phyloP scores from a whole-genome alignment of 2,113 vertebrate genomes.

The Dicerorhinus sumatrensis region DNA sequence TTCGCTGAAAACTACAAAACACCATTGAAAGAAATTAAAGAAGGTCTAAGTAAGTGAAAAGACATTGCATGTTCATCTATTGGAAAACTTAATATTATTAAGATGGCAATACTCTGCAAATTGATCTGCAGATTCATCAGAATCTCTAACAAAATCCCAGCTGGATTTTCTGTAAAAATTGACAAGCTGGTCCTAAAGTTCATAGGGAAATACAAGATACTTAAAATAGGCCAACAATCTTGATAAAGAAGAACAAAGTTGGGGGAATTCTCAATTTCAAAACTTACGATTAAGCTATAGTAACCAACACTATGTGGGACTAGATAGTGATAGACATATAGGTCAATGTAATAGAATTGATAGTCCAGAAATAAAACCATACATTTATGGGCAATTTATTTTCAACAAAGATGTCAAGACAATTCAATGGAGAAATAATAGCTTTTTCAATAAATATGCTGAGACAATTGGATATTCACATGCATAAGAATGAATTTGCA shows the following conservation, averaged over 20 bases:
- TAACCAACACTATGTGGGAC: neutral
- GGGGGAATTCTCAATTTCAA: neutral
- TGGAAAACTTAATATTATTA: neutral
- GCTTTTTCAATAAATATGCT: neutral
- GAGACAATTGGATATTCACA: neutral
- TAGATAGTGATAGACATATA: neutral
- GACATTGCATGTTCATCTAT: neutral
- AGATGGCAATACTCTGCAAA: neutral
- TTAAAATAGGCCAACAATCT: neutral
- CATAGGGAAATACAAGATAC: no score
- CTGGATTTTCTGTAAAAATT: no score
- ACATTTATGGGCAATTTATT: neutral
- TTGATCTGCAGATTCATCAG: no score
- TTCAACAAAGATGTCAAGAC: neutral
- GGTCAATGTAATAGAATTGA: neutral
- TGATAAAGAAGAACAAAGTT: neutral
- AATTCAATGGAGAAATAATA: neutral
- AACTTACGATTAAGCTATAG: neutral
- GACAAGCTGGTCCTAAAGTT: no score
- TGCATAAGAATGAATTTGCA: neutral
- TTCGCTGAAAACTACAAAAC: neutral
- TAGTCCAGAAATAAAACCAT: neutral
- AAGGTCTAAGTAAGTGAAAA: neutral
- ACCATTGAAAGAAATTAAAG: neutral
- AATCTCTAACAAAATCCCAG: no score